Evolutionary conservation across 1,140 invertebrate genomes (phyloP).

Genomic region (Pogonomyrmex californicus): DNA sequence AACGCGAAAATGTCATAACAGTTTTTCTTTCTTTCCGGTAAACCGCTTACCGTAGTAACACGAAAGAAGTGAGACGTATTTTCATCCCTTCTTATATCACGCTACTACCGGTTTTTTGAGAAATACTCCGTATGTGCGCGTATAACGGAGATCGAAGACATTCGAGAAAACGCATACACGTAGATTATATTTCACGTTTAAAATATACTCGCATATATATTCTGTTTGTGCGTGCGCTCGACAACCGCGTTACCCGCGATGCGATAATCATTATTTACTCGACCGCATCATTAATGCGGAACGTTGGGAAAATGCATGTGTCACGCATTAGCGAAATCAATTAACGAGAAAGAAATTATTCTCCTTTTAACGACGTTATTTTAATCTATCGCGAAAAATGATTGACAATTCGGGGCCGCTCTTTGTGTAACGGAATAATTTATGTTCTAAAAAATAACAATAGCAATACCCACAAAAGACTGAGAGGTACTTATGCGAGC

Average conservation of each 20-base stretch:
- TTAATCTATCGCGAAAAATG: background rate
- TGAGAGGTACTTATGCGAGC: slow-evolving; percentile 1
- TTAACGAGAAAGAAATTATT: background rate
- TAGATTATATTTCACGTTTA: background rate
- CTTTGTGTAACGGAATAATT: background rate
- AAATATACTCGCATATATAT: slow-evolving; percentile 12
- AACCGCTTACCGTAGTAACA: slow-evolving; percentile 15
- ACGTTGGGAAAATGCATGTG: background rate
- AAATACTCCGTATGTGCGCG: background rate
- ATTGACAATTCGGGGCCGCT: background rate
- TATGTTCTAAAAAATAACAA: slow-evolving; percentile 18
- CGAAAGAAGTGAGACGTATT: background rate
- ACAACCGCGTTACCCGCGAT: background rate
- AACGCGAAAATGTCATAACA: slow-evolving; percentile 47
- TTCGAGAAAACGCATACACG: background rate
- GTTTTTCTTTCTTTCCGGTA: slow-evolving; percentile 44
- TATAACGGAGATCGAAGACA: background rate
- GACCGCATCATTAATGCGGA: slow-evolving; percentile 36
- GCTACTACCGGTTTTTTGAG: background rate
- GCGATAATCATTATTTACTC: slow-evolving; percentile 25
- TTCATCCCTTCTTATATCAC: slow-evolving; percentile 1
- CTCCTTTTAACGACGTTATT: background rate
- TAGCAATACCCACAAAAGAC: slow-evolving; percentile 4
- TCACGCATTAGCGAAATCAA: background rate
- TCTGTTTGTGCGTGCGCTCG: slow-evolving; percentile 22